These are phyloP conservation scores for Paelopatides confundens DNA, from an alignment of 53 echinoderm and acorn worm genomes.

Conservation along the genomic window DNA sequence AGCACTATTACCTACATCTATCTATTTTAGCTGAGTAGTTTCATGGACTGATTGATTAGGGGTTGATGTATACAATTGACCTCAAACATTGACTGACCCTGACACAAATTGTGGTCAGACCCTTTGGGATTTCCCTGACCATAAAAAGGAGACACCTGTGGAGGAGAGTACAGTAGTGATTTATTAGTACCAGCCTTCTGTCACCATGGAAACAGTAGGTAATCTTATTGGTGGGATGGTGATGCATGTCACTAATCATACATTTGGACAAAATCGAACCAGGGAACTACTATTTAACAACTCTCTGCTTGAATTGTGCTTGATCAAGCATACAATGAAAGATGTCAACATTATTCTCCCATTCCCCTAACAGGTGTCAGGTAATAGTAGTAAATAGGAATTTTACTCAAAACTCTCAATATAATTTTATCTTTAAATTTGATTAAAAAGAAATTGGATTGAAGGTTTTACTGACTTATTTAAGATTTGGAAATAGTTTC, in stretches of 20 bases:
- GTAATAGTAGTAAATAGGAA: background rate
- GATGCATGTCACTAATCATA: background rate
- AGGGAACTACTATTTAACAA: too few species aligned
- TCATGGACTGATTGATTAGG: background rate
- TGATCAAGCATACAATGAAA: too few species aligned
- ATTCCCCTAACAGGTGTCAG: background rate
- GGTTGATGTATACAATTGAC: slow-evolving; percentile 32
- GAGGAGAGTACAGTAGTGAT: background rate
- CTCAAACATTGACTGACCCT: slow-evolving; percentile 15
- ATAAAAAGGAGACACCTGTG: background rate
- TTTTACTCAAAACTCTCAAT: background rate
- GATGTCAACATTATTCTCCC: too few species aligned
- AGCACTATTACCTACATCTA: too few species aligned
- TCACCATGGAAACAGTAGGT: background rate
- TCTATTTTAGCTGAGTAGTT: background rate
- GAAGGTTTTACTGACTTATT: background rate
- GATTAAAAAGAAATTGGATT: background rate
- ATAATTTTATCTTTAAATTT: background rate
- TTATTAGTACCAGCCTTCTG: background rate
- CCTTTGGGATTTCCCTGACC: slow-evolving; percentile 41
- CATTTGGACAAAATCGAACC: background rate
- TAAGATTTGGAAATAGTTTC: background rate
- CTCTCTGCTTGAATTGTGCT: too few species aligned
- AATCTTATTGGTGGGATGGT: background rate
- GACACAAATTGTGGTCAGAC: slow-evolving; percentile 39